Percentiles rank a stretch among this genome's conserved stretches.
phyloP scores from a whole-genome alignment of 2,113 vertebrate species.

The Phalacrocorax carbo region DNA sequence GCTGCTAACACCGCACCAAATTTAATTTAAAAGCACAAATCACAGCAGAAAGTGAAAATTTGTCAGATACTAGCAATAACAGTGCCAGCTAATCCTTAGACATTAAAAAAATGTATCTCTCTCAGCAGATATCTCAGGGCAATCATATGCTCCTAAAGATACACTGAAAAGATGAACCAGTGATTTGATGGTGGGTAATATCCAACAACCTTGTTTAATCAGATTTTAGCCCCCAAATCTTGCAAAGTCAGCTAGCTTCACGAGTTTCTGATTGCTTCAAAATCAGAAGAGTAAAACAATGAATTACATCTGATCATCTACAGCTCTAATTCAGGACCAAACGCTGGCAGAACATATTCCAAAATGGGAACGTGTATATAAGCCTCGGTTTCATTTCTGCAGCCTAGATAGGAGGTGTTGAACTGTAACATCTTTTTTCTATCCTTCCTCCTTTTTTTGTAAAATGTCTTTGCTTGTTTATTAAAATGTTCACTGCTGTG shows the following conservation, averaged over 20 bases:
- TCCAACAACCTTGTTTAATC: conserved; percentile 24
- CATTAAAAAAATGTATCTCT: neutral
- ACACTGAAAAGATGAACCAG: neutral
- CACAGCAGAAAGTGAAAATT: conserved; percentile 15
- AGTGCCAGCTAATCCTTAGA: conserved; percentile 9
- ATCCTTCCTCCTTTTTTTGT: neutral
- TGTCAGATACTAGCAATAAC: neutral
- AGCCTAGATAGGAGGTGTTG: neutral
- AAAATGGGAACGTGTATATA: neutral
- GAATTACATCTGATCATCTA: conserved; percentile 24
- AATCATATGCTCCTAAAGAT: conserved; percentile 1
- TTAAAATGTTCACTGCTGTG: conserved; percentile 56
- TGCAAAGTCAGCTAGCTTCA: conserved; percentile 28
- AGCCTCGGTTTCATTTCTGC: neutral
- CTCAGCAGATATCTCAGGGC: conserved; percentile 1
- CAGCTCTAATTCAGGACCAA: neutral
- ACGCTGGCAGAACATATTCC: conserved; percentile 6
- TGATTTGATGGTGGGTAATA: conserved; percentile 15
- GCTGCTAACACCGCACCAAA: neutral
- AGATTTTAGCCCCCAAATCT: conserved; percentile 26
- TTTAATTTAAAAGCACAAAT: conserved; percentile 47
- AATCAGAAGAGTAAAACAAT: conserved; percentile 27
- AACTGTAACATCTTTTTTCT: conserved; percentile 11
- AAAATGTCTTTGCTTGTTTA: conserved; percentile 42
- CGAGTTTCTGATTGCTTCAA: conserved; percentile 13